Evolutionary conservation across 2,888 invertebrate species (phyloP).

Genomic region (Stenotaenia linearis): DNA sequence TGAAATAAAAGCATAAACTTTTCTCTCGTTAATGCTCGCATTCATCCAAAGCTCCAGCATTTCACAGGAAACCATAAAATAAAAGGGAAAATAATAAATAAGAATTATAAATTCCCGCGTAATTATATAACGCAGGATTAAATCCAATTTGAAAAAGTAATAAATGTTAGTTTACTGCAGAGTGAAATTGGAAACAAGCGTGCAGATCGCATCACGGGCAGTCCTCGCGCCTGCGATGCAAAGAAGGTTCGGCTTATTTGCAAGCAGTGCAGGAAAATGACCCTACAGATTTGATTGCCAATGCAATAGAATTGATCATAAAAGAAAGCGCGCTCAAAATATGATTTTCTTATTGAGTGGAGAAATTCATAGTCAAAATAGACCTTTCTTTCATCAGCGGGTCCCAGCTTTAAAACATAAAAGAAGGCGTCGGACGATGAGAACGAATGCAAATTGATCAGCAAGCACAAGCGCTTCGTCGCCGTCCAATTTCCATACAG

Average conservation of each 20-base stretch:
- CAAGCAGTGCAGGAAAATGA: background rate
- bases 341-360: conserved; percentile 21
- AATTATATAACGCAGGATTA: background rate
- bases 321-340: background rate
- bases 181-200: background rate
- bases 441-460: conserved; percentile 26
- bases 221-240: background rate
- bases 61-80: too few species aligned
- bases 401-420: conserved; percentile 24
- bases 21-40: too few species aligned
- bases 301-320: conserved; percentile 26
- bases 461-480: conserved; percentile 6
- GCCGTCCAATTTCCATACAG: conserved; percentile 26
- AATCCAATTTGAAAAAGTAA: background rate
- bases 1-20: background rate
- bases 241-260: background rate
- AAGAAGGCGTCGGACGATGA: conserved; percentile 26
- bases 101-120: too few species aligned
- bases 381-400: background rate
- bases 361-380: conserved; percentile 22
- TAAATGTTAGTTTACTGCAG: background rate
- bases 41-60: too few species aligned
- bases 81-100: too few species aligned
- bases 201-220: background rate
- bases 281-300: conserved; percentile 12